These are phyloP conservation scores for Caenorhabditis tropicalis DNA, from an alignment of 1,140 invertebrate species.

Conservation along the genomic window DNA sequence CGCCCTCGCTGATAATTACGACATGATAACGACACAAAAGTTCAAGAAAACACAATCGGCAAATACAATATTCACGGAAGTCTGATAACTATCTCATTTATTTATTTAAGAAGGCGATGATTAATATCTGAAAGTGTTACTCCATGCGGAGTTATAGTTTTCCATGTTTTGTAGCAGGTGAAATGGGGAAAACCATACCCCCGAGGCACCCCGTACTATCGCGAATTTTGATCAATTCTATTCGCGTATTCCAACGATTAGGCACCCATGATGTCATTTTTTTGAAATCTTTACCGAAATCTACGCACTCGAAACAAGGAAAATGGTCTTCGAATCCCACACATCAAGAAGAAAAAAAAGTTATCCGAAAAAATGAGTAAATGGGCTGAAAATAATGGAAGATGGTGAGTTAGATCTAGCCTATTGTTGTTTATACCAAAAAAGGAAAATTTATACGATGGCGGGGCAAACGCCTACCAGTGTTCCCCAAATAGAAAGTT, in stretches of 20 bases:
- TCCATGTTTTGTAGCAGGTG: constrained; percentile 2
- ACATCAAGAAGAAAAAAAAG: neutral
- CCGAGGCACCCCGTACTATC: neutral
- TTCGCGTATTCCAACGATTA: neutral
- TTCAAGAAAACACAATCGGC: constrained; percentile 4
- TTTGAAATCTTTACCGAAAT: neutral
- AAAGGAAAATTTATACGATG: neutral
- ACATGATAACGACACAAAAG: neutral
- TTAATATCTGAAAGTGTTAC: neutral
- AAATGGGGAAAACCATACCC: neutral
- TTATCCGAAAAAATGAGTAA: neutral
- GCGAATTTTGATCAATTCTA: neutral
- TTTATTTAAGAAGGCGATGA: neutral
- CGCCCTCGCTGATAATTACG: neutral
- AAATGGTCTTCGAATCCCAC: neutral
- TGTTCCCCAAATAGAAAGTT: neutral
- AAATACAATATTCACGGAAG: neutral
- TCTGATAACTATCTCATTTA: neutral
- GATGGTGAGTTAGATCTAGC: neutral
- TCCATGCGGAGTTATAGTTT: neutral
- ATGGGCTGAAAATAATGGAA: no score
- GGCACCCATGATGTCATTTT: constrained; percentile 8
- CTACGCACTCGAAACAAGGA: neutral
- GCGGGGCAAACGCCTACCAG: neutral
- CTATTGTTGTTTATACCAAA: constrained; percentile 1